Evolutionary conservation across 2,113 vertebrate species (phyloP), one percentile per base, ranked within the genome.

Genomic region (Hymenochirus boettgeri): DNA sequence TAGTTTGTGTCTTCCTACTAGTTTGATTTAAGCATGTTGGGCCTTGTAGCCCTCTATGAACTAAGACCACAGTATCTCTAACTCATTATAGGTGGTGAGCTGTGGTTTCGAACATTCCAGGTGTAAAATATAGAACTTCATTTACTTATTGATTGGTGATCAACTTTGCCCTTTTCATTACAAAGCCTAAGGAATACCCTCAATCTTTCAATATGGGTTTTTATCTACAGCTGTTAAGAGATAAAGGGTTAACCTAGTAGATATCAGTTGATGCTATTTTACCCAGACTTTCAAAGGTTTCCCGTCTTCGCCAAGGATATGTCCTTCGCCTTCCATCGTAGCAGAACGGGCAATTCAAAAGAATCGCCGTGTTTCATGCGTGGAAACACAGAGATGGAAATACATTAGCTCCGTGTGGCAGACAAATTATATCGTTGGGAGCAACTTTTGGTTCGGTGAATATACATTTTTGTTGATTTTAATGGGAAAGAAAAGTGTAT

Each of bases 391-490:
- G 47, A 69, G 56, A 59, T 69, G 58, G 60, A 69, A 47, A 69
- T 57, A 60, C 65, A 69, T 69, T 69, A 69, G 56, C 60, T 69
- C 65, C 65, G 60, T 69, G 65, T 31, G 56, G n/a, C 57, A 54
- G 65, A 47, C 58, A 60, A 69, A 69, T 69, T 60, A 69, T 57
- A 69, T 48, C 57, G 42, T 47, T 69, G 65, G 24, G 51, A 69
- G 65, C 51, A 54, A 69, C 65, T 69, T 58, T 67, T 69, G 65
- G 65, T 69, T 69, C 56, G 65, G 65, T 69, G 65, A 69, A 69
- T 69, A 60, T 69, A 60, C 56, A 69, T 69, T 69, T 65, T 69
- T 60, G 24, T 69, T 69, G 65, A 69, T 69, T 42, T 55, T 66
- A 66, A 66, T 66, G 64, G 64, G 64, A 66, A 33, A 19, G 50